These are phyloP conservation scores for Nautilus pompilius DNA, from an alignment of 1,140 invertebrate species.

Conservation along the genomic window DNA sequence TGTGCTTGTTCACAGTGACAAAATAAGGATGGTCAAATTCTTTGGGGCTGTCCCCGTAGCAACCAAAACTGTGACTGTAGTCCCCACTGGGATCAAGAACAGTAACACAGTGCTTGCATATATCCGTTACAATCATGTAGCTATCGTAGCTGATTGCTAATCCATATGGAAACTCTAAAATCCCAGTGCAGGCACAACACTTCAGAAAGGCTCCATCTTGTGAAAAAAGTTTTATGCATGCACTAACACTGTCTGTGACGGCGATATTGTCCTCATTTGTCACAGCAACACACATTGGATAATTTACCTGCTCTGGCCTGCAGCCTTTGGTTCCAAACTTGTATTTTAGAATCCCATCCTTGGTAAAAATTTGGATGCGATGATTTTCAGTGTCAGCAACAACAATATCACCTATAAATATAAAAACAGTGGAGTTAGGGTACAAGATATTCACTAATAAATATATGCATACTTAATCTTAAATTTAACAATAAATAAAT, in stretches of 20 bases:
- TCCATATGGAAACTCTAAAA: slow-evolving; percentile 44
- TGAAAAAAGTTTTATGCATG: slow-evolving; percentile 43
- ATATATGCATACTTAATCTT: not conserved
- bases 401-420: slow-evolving; percentile 41
- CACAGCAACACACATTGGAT: slow-evolving; percentile 43
- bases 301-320: slow-evolving; percentile 37
- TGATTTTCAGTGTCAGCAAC: slow-evolving; percentile 52
- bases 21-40: slow-evolving; percentile 50
- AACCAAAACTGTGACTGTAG: slow-evolving; percentile 34
- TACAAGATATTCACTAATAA: not conserved
- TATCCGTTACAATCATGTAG: slow-evolving; percentile 39
- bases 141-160: slow-evolving; percentile 33
- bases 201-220: slow-evolving; percentile 25
- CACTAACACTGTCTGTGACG: slow-evolving; percentile 49
- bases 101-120: slow-evolving; percentile 41
- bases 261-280: slow-evolving; percentile 42
- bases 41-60: slow-evolving; percentile 34
- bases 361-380: slow-evolving; percentile 46
- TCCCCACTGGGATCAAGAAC: slow-evolving; percentile 32
- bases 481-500: not conserved
- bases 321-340: slow-evolving; percentile 44
- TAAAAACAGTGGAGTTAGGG: slow-evolving; percentile 3
- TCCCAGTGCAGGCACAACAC: slow-evolving; percentile 14
- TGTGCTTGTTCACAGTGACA: slow-evolving; percentile 41
- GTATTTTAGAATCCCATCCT: slow-evolving; percentile 41